Conservation (phyloP, 2,888 invertebrate species). For the Campaea margaritaria region DNA sequence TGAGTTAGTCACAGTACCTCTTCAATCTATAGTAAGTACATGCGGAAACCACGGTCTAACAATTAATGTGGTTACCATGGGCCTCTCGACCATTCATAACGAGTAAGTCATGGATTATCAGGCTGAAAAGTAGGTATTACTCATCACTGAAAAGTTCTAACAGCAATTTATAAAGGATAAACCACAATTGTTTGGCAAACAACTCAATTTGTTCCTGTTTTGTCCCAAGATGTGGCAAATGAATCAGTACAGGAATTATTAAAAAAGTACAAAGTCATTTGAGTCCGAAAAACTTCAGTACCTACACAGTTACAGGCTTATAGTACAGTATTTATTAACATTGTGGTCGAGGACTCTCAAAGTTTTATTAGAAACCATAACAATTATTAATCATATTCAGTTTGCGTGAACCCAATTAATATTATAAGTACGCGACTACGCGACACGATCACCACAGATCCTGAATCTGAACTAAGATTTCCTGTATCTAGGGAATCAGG, state of each 20-base stretch:
- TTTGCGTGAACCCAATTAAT: too few species aligned
- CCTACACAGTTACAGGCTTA: too few species aligned
- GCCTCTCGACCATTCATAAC: slow-evolving; percentile 24
- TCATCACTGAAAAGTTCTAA: slow-evolving; percentile 21
- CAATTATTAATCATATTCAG: too few species aligned
- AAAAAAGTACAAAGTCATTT: background rate
- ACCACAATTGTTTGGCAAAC: slow-evolving; percentile 13
- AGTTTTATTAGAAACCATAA: too few species aligned
- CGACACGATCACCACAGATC: too few species aligned
- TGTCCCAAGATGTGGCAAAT: background rate
- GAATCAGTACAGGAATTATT: slow-evolving; percentile 9
- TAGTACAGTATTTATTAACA: too few species aligned
- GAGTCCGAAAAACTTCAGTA: background rate
- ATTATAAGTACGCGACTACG: too few species aligned
- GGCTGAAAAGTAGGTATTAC: slow-evolving; percentile 20
- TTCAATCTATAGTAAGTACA: too few species aligned
- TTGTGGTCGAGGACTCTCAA: too few species aligned
- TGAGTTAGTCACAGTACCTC: too few species aligned
- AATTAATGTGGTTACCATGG: slow-evolving; percentile 29
- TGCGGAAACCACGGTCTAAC: slow-evolving; percentile 30
- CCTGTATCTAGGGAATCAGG: too few species aligned
- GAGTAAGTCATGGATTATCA: slow-evolving; percentile 13
- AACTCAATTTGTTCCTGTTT: slow-evolving; percentile 7
- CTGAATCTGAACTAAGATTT: too few species aligned
- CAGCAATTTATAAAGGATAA: slow-evolving; percentile 10